Conservation (phyloP, 1,140 invertebrate genomes). For the Zophobas morio region DNA sequence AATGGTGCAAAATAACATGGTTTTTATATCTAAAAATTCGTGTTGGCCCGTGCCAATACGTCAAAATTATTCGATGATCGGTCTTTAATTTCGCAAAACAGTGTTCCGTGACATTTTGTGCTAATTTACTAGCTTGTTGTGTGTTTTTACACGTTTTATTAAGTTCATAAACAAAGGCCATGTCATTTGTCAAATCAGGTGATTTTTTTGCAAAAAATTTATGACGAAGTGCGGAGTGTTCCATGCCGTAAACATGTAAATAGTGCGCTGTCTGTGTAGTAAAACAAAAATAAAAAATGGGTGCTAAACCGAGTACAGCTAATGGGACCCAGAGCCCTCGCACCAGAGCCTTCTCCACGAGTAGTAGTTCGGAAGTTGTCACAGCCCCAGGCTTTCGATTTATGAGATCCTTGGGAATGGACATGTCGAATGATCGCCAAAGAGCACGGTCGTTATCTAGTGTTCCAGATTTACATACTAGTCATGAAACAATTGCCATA, state of each 20-base stretch:
- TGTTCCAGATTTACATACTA: conserved; percentile 81
- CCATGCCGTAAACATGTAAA: conserved; percentile 35
- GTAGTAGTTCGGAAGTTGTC: conserved; percentile 79
- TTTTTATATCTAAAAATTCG: conserved; percentile 37
- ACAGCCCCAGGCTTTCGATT: conserved; percentile 80
- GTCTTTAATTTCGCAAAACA: conserved; percentile 19
- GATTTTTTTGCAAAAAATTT: conserved; percentile 52
- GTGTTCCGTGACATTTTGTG: conserved; percentile 2
- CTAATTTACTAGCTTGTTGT: neutral
- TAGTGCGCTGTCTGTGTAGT: conserved; percentile 26
- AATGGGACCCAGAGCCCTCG: conserved; percentile 80
- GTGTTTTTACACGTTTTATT: neutral
- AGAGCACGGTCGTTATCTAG: conserved; percentile 86
- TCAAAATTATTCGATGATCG: conserved; percentile 8
- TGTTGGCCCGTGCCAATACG: conserved; percentile 49
- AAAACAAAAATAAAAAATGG: conserved; percentile 71
- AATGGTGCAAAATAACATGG: conserved; percentile 45
- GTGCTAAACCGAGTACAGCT: conserved; percentile 87
- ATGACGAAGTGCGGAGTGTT: conserved; percentile 52
- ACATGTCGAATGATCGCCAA: conserved; percentile 82
- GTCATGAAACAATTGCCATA: conserved; percentile 73
- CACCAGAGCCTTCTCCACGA: conserved; percentile 83
- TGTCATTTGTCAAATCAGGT: conserved; percentile 52
- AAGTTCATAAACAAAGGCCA: conserved; percentile 32
- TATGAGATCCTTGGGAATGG: conserved; percentile 79